Conservation (phyloP, 2,113 vertebrate species). For the Daubentonia madagascariensis region DNA sequence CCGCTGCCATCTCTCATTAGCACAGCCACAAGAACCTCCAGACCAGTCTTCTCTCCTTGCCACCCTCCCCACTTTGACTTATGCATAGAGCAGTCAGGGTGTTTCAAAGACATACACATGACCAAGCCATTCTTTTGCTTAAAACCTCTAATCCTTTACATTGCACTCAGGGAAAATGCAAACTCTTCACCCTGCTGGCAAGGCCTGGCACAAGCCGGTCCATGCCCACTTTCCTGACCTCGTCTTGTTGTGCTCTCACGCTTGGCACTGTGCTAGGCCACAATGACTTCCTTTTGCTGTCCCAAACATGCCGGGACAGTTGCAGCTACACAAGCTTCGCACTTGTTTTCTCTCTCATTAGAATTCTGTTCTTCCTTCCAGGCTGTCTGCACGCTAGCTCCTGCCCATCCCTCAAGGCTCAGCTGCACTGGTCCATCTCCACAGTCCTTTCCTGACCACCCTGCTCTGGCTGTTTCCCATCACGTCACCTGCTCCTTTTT, state of each 20-base stretch:
- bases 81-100: neutral
- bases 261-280: neutral
- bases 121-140: neutral
- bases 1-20: neutral
- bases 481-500: neutral
- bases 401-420: neutral
- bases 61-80: neutral
- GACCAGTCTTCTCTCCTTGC: neutral
- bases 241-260: neutral
- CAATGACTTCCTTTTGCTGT: neutral
- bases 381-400: neutral
- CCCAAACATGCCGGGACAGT: neutral
- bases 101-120: neutral
- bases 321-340: neutral
- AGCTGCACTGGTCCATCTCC: neutral
- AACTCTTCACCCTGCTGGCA: neutral
- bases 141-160: neutral
- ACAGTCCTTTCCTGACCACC: neutral
- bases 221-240: neutral
- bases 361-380: slow-evolving; percentile 3
- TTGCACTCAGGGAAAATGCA: neutral
- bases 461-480: neutral
- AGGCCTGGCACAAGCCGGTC: neutral
- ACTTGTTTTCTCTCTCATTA: slow-evolving; percentile 27
- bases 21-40: neutral